A percentile compares a stretch with the other conserved stretches of the same genome.
Conservation (phyloP, 2,888 invertebrate genomes). For the Melitaea athalia region DNA sequence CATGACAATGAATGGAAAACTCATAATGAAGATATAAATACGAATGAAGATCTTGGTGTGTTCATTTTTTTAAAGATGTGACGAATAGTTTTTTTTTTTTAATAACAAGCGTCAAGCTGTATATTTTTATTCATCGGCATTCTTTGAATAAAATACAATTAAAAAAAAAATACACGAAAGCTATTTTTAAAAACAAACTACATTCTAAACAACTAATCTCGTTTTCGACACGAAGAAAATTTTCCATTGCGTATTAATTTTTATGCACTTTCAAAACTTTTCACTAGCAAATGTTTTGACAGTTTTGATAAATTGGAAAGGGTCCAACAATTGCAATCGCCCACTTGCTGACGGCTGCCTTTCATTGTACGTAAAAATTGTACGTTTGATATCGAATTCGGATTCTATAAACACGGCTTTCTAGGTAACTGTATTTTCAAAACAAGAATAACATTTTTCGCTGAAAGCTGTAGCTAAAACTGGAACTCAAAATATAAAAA, state of each 20-base stretch:
- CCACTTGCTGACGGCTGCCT: slow-evolving; percentile 21
- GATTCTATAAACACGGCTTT: background rate
- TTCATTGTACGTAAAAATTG: slow-evolving; percentile 4
- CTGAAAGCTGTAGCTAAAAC: too few relatives aligned
- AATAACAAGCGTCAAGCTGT: too few relatives aligned
- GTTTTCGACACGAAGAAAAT: background rate
- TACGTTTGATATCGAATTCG: background rate
- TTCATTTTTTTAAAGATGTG: background rate
- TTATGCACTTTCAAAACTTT: slow-evolving; percentile 22
- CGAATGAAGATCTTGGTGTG: background rate
- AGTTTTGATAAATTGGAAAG: slow-evolving; percentile 22
- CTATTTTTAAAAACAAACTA: too few relatives aligned
- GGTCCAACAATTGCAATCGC: slow-evolving; percentile 19
- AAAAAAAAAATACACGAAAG: too few relatives aligned
- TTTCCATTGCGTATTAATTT: slow-evolving; percentile 24
- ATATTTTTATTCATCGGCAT: background rate
- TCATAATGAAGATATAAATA: background rate
- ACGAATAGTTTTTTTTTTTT: background rate
- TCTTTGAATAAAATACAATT: too few relatives aligned
- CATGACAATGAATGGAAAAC: slow-evolving; percentile 1
- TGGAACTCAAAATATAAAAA: too few relatives aligned
- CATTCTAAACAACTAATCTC: too few relatives aligned
- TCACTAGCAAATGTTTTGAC: slow-evolving; percentile 27
- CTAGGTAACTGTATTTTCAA: background rate
- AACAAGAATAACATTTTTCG: background rate